phyloP scores from a whole-genome alignment of 2,797 vertebrate genomes.

The Anas bernieri region DNA sequence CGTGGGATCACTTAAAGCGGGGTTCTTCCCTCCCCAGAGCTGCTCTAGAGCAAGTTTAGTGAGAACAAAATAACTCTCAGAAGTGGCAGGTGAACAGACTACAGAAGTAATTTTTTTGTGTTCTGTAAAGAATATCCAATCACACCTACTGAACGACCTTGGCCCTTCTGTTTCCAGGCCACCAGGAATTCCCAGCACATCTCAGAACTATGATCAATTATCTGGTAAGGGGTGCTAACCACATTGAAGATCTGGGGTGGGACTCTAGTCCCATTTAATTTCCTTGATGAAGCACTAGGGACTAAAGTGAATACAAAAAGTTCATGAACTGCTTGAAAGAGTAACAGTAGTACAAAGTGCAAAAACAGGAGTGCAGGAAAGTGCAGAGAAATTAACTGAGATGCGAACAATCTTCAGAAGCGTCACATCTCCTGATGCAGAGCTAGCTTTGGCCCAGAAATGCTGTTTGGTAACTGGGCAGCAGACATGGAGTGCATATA shows the following conservation, averaged over 20 bases:
- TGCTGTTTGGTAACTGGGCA: slow-evolving; percentile 42
- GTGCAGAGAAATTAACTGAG: slow-evolving; percentile 71
- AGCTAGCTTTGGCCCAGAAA: slow-evolving; percentile 49
- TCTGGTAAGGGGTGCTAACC: slow-evolving; percentile 46
- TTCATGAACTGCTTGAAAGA: slow-evolving; percentile 75
- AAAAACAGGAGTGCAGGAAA: slow-evolving; percentile 75
- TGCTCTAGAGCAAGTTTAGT: slow-evolving; percentile 65
- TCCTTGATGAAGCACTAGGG: slow-evolving; percentile 65
- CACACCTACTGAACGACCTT: slow-evolving; percentile 47
- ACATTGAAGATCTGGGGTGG: slow-evolving; percentile 47
- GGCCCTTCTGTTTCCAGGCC: slow-evolving; percentile 71
- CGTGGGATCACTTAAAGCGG: background rate
- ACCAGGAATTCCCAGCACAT: slow-evolving; percentile 63
- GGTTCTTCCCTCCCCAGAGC: slow-evolving; percentile 63
- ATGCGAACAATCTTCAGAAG: slow-evolving; percentile 33
- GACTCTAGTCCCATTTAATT: slow-evolving; percentile 44
- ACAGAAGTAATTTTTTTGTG: slow-evolving; percentile 34
- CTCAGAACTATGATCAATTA: slow-evolving; percentile 19
- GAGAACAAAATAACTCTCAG: slow-evolving; percentile 64
- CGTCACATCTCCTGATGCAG: background rate
- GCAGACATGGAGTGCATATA: slow-evolving; percentile 48
- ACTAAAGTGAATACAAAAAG: slow-evolving; percentile 78
- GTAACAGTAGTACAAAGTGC: slow-evolving; percentile 79
- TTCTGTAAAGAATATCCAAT: slow-evolving; percentile 68
- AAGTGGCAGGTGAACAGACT: slow-evolving; percentile 59